Conservation (phyloP, 53 echinoderm and acorn worm genomes). For the Arbacia lixula region DNA sequence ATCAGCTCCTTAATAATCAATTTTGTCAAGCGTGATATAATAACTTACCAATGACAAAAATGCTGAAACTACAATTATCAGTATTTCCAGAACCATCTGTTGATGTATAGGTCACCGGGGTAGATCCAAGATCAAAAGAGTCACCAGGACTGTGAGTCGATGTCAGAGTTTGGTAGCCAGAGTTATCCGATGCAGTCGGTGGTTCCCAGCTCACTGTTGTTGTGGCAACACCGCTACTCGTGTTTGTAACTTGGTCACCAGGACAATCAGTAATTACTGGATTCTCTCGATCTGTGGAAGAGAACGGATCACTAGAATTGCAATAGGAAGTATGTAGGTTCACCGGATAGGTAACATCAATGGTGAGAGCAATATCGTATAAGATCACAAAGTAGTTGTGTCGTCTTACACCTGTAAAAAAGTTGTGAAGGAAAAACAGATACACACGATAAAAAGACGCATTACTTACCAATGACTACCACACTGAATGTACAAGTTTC, state of each 20-base stretch:
- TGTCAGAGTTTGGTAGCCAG: background rate
- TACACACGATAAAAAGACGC: no score
- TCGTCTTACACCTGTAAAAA: no score
- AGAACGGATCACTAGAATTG: no score
- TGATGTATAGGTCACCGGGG: background rate
- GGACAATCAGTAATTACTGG: background rate
- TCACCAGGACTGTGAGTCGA: background rate
- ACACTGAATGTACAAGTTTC: no score
- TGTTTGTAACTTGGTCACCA: background rate
- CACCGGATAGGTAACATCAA: no score
- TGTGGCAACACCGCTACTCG: background rate
- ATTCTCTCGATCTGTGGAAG: background rate
- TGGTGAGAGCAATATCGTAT: no score
- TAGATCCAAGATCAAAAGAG: background rate
- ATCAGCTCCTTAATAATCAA: no score
- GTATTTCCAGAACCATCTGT: background rate
- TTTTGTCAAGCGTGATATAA: no score
- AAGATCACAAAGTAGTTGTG: no score
- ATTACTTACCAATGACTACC: no score
- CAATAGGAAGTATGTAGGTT: no score
- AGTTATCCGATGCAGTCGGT: background rate
- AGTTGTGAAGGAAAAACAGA: no score
- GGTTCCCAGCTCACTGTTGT: background rate
- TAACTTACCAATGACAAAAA: conserved; percentile 6
- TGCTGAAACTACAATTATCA: background rate